Conservation (phyloP, 2,888 invertebrate species). For the Netelia inedita region DNA sequence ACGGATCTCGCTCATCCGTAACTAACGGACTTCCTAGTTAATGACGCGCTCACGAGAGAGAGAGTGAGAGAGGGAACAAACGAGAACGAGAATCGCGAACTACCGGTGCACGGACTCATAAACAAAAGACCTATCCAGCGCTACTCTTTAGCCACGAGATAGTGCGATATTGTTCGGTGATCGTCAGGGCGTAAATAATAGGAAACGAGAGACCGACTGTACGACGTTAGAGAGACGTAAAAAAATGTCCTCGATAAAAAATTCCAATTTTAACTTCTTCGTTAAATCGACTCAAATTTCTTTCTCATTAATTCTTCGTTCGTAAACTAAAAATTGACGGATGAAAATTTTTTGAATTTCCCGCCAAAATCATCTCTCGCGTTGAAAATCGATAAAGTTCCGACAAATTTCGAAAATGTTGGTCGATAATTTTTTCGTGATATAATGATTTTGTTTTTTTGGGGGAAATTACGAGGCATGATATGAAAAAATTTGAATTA, state of each 20-base stretch:
- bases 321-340: no score
- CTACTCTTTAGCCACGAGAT: background rate
- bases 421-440: no score
- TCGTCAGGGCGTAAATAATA: slow-evolving; percentile 52
- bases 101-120: slow-evolving; percentile 21
- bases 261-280: background rate
- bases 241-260: background rate
- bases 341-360: no score
- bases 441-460: no score
- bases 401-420: no score
- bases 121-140: background rate
- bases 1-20: slow-evolving; percentile 61
- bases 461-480: no score
- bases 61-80: background rate
- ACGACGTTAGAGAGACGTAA: background rate
- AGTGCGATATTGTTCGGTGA: slow-evolving; percentile 35
- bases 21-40: slow-evolving; percentile 58
- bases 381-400: no score
- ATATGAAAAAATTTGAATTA: no score
- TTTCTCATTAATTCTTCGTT: no score
- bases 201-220: background rate
- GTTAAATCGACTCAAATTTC: background rate
- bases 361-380: no score
- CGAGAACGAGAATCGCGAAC: slow-evolving; percentile 38
- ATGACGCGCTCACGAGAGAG: slow-evolving; percentile 27